phyloP scores from a whole-genome alignment of 1,140 invertebrate species.

The Rhyacophila brunnea region DNA sequence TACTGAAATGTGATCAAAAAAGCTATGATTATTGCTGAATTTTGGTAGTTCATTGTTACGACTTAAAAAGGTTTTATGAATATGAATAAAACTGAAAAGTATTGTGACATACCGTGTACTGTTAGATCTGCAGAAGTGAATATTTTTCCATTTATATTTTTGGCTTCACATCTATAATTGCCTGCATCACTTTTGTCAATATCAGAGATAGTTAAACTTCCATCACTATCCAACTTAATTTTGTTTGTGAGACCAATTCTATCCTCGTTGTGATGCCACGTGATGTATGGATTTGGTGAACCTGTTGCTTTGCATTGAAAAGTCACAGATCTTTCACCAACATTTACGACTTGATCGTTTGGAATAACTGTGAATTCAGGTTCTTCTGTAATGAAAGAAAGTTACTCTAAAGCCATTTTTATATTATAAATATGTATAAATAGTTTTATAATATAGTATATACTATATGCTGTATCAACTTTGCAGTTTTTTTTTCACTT shows the following conservation, averaged over 20 bases:
- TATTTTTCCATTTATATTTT: conserved; percentile 66
- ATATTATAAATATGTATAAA: too few relatives aligned
- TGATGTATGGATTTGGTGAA: conserved; percentile 64
- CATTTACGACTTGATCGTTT: conserved; percentile 1
- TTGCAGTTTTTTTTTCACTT: too few relatives aligned
- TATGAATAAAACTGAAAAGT: conserved; percentile 3
- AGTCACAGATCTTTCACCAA: conserved; percentile 39
- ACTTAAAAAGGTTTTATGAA: background rate
- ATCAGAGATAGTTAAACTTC: conserved; percentile 63
- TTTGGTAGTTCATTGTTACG: background rate
- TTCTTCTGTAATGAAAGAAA: conserved; percentile 36
- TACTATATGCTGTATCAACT: too few relatives aligned
- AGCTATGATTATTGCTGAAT: background rate
- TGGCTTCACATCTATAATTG: conserved; percentile 69
- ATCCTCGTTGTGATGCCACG: conserved; percentile 69
- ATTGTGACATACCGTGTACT: conserved; percentile 70
- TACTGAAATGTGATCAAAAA: too few relatives aligned
- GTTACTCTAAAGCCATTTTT: too few relatives aligned
- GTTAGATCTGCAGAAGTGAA: conserved; percentile 63
- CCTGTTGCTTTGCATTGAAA: conserved; percentile 68
- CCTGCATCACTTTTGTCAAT: conserved; percentile 64
- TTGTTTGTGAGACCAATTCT: conserved; percentile 55
- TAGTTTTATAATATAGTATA: too few relatives aligned
- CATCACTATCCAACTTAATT: conserved; percentile 57
- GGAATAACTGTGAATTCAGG: conserved; percentile 38